Conservation (phyloP, 1,140 invertebrate genomes). For the Lethrus apterus region DNA sequence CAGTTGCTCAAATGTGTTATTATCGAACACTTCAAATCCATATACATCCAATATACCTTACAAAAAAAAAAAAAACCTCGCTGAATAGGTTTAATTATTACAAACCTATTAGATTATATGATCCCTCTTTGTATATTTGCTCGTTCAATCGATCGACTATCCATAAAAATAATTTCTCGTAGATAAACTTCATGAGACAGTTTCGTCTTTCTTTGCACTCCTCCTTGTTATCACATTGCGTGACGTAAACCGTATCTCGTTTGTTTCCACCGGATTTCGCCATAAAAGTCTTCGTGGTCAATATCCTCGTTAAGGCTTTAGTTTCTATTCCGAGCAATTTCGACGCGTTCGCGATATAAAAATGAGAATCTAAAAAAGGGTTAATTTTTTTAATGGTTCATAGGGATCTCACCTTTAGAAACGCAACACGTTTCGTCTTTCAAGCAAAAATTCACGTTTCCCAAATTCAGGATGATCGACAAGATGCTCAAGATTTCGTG, state of each 20-base stretch:
- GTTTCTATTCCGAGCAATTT: constrained; percentile 9
- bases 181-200: constrained; percentile 23
- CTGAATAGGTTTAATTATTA: background rate
- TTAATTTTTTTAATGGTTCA: background rate
- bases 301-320: constrained; percentile 1
- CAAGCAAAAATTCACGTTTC: constrained; percentile 5
- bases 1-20: constrained; percentile 67
- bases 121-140: constrained; percentile 7
- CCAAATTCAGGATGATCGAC: constrained; percentile 11
- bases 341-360: constrained; percentile 2
- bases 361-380: background rate
- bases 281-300: constrained; percentile 10
- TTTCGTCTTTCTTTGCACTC: constrained; percentile 24
- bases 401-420: background rate
- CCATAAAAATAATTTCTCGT: constrained; percentile 24
- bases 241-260: constrained; percentile 14
- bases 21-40: constrained; percentile 69
- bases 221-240: constrained; percentile 20
- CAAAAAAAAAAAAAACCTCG: background rate
- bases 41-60: constrained; percentile 60
- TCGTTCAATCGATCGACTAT: constrained; percentile 20
- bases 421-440: constrained; percentile 5
- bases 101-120: constrained; percentile 3
- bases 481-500: constrained; percentile 9
- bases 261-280: constrained; percentile 9